phyloP scores from a whole-genome alignment of 2,888 invertebrate species.

The Augochlorella aurata region DNA sequence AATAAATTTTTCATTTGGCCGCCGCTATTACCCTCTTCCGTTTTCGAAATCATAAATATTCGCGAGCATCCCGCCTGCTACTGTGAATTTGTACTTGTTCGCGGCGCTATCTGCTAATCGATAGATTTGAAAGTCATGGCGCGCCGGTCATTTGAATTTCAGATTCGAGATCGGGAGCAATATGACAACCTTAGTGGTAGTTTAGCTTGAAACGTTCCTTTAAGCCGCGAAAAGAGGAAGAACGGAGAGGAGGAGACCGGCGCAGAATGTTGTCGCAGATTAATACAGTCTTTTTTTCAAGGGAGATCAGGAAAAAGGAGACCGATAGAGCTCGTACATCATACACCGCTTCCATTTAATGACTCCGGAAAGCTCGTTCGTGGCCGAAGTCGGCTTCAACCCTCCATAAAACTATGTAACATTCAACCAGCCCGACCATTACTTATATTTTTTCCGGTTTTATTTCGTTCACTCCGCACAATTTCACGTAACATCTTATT shows the following conservation, averaged over 20 bases:
- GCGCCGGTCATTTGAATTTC: constrained; percentile 66
- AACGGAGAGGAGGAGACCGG: neutral
- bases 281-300: constrained; percentile 45
- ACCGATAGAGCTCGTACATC: constrained; percentile 54
- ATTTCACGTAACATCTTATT: constrained; percentile 1
- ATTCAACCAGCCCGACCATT: neutral
- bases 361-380: constrained; percentile 62
- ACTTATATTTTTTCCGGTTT: neutral
- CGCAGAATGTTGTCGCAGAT: constrained; percentile 40
- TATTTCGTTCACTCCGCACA: neutral
- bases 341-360: constrained; percentile 59
- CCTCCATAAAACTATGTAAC: constrained; percentile 3
- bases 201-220: constrained; percentile 57
- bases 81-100: constrained; percentile 65
- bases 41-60: constrained; percentile 61
- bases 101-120: constrained; percentile 66
- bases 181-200: constrained; percentile 68
- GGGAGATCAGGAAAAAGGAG: constrained; percentile 8
- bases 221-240: constrained; percentile 18
- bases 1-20: constrained; percentile 54
- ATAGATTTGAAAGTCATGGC: constrained; percentile 72
- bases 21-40: constrained; percentile 38
- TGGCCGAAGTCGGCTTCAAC: constrained; percentile 20
- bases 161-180: constrained; percentile 67
- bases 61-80: constrained; percentile 50